A percentile compares a stretch with the other conserved stretches of the same genome.
These are phyloP conservation scores for Diachrysia chrysitis DNA, from an alignment of 2,888 invertebrate genomes.

Conservation along the genomic window DNA sequence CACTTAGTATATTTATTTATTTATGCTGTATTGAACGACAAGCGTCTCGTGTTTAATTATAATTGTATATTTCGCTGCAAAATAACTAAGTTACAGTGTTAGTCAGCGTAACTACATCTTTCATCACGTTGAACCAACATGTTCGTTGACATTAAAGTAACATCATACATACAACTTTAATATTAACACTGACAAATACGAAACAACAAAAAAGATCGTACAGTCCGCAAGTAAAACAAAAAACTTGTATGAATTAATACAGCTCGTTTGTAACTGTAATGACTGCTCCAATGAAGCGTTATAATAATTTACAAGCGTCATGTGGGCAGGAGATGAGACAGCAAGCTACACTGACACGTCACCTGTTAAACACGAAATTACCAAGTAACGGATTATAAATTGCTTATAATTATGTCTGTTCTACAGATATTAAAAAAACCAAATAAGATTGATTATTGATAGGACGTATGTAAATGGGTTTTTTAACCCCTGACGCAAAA, in stretches of 20 bases:
- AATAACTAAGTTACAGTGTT: neutral
- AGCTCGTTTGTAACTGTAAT: constrained; percentile 3
- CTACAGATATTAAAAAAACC: too few species aligned
- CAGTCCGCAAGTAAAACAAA: neutral
- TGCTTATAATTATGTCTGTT: neutral
- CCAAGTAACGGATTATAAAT: neutral
- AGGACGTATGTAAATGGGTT: neutral
- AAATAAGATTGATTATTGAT: too few species aligned
- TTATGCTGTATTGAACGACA: neutral
- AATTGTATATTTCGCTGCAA: neutral
- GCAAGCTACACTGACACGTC: neutral
- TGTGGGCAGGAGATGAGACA: constrained; percentile 1
- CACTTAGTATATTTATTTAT: neutral
- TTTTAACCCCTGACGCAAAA: too few species aligned
- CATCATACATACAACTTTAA: neutral
- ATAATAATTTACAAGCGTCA: neutral
- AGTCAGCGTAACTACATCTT: neutral
- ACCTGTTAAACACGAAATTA: neutral
- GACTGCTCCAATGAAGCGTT: neutral
- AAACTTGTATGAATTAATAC: constrained; percentile 2
- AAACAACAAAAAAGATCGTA: neutral
- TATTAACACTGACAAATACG: constrained; percentile 1
- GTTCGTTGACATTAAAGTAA: neutral
- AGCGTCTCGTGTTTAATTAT: neutral
- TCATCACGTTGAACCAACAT: neutral